Evolutionary conservation across 2,113 vertebrate species (phyloP).

Genomic region (Todiramphus chloris): DNA sequence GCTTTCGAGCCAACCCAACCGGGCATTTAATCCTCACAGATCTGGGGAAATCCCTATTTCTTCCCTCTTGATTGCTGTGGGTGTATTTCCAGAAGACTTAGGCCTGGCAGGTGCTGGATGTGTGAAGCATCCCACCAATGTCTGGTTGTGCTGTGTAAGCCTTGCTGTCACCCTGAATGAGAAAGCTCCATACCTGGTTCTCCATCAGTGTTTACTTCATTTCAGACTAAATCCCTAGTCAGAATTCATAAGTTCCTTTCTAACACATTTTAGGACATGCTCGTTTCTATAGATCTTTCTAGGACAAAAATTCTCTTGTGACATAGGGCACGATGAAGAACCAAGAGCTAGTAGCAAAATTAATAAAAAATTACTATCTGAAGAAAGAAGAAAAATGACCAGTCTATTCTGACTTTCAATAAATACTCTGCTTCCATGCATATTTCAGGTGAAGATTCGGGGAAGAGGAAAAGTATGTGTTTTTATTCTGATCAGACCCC

Average conservation of each 20-base stretch:
- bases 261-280: background rate
- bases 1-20: background rate
- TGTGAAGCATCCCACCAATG: background rate
- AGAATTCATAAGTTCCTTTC: background rate
- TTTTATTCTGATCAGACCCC: background rate
- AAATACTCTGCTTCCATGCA: background rate
- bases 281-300: background rate
- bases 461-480: background rate
- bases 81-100: background rate
- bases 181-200: background rate
- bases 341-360: background rate
- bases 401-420: background rate
- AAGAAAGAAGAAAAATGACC: background rate
- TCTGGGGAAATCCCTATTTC: background rate
- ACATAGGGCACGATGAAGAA: background rate
- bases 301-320: background rate
- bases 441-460: background rate
- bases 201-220: background rate
- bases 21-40: background rate
- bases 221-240: background rate
- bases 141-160: background rate
- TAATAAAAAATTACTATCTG: background rate
- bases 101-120: background rate
- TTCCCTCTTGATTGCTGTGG: background rate
- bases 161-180: rapidly evolving